Conservation (phyloP, 2,888 invertebrate species). For the Hemicrepidius hirtus region DNA sequence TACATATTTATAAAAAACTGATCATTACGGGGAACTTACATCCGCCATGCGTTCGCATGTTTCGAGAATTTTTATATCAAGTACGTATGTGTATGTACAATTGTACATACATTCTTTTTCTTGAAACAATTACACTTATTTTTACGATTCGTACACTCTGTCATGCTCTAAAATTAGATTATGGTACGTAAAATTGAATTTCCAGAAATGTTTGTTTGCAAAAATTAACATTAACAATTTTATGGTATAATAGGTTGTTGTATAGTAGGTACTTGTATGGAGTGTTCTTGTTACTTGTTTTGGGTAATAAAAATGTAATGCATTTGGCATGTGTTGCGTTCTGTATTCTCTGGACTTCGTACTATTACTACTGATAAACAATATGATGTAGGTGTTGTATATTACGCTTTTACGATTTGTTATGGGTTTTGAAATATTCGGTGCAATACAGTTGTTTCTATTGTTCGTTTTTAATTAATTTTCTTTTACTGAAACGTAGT, state of each 20-base stretch:
- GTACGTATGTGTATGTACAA: background rate
- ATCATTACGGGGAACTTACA: too few species aligned
- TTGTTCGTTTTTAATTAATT: too few species aligned
- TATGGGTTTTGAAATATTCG: background rate
- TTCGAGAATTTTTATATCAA: background rate
- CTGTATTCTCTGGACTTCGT: conserved; percentile 1
- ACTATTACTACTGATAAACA: conserved; percentile 2
- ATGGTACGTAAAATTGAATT: conserved; percentile 1
- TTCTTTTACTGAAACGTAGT: too few species aligned
- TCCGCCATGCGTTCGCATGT: conserved; percentile 5
- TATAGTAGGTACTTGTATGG: too few species aligned
- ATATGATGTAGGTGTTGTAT: background rate
- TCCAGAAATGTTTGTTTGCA: background rate
- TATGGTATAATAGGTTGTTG: too few species aligned
- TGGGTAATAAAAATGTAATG: background rate
- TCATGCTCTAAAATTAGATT: conserved; percentile 12
- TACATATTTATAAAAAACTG: too few species aligned
- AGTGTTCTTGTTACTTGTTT: background rate
- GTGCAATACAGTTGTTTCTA: background rate
- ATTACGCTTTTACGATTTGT: background rate
- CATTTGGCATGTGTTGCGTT: background rate
- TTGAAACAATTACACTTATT: background rate
- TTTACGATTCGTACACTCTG: background rate
- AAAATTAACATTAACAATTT: too few species aligned
- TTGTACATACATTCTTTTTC: background rate